phyloP scores from a whole-genome alignment of 2,888 invertebrate genomes.

The Papilio elwesi region DNA sequence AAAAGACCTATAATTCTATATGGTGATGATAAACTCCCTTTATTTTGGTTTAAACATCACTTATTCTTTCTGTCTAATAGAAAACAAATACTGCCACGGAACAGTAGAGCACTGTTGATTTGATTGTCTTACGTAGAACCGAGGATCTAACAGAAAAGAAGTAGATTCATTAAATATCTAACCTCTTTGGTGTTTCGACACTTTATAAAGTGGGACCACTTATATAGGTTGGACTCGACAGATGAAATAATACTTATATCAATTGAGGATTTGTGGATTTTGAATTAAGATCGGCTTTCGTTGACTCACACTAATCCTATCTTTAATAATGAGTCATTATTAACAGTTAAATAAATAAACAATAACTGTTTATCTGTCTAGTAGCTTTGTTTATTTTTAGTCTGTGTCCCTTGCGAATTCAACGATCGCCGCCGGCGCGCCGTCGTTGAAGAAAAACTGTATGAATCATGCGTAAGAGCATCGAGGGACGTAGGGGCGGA shows the following conservation, averaged over 20 bases:
- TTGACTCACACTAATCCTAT: neutral
- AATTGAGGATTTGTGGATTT: neutral
- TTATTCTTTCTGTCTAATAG: neutral
- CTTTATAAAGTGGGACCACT: too few relatives aligned
- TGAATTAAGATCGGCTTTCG: neutral
- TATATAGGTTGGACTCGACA: too few relatives aligned
- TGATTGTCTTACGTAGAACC: too few relatives aligned
- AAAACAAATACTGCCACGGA: neutral
- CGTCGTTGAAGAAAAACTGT: constrained; percentile 45
- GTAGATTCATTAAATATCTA: too few relatives aligned
- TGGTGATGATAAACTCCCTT: too few relatives aligned
- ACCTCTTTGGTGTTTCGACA: too few relatives aligned
- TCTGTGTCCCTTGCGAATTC: constrained; percentile 47
- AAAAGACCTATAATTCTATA: too few relatives aligned
- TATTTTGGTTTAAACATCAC: too few relatives aligned
- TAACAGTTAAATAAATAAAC: constrained; percentile 6
- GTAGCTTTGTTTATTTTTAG: constrained; percentile 35
- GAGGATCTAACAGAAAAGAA: too few relatives aligned
- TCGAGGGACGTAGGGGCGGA: constrained; percentile 34
- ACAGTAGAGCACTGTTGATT: too few relatives aligned
- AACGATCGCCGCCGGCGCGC: constrained; percentile 38
- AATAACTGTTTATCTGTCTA: constrained; percentile 14
- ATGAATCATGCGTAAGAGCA: constrained; percentile 51
- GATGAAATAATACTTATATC: too few relatives aligned
- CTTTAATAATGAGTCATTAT: neutral